A percentile compares a stretch with the other conserved stretches of the same genome.
phyloP scores from a whole-genome alignment of 2,888 invertebrate species.

The Cantharis lateralis region DNA sequence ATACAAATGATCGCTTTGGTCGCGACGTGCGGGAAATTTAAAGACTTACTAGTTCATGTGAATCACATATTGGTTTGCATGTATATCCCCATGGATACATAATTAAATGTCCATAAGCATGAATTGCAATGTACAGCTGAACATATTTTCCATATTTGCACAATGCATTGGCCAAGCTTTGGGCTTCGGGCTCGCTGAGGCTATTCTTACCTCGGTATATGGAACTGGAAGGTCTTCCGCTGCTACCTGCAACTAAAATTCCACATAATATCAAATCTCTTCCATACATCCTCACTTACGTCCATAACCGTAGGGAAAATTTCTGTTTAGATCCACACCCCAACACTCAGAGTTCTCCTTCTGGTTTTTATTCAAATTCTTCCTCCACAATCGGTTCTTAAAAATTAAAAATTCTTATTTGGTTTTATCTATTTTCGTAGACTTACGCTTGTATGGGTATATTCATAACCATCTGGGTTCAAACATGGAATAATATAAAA shows the following conservation, averaged over 20 bases:
- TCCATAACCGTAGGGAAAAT: slow-evolving; percentile 39
- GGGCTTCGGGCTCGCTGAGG: slow-evolving; percentile 43
- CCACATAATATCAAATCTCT: not conserved
- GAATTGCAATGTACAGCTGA: slow-evolving; percentile 38
- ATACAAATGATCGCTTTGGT: no score
- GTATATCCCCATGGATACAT: slow-evolving; percentile 41
- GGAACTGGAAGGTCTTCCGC: slow-evolving; percentile 23
- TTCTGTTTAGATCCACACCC: slow-evolving; percentile 42
- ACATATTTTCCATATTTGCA: slow-evolving; percentile 28
- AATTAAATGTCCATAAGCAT: slow-evolving; percentile 37
- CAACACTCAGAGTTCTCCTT: slow-evolving; percentile 6
- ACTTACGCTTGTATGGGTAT: slow-evolving; percentile 35
- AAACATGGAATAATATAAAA: slow-evolving; percentile 38
- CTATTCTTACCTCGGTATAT: slow-evolving; percentile 34
- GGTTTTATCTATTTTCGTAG: not conserved
- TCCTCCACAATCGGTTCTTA: slow-evolving; percentile 25
- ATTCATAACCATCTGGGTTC: slow-evolving; percentile 41
- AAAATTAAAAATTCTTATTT: not conserved
- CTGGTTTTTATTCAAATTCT: slow-evolving; percentile 36
- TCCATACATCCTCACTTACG: slow-evolving; percentile 18
- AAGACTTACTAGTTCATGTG: slow-evolving; percentile 30
- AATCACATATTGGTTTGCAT: slow-evolving; percentile 22
- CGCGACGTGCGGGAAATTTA: no score
- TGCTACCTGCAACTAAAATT: slow-evolving; percentile 28
- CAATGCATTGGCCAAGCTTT: slow-evolving; percentile 38